Percentiles rank a stretch among this genome's conserved stretches.
phyloP scores from a whole-genome alignment of 1,140 invertebrate genomes.

The Anagrus nilaparvatae region DNA sequence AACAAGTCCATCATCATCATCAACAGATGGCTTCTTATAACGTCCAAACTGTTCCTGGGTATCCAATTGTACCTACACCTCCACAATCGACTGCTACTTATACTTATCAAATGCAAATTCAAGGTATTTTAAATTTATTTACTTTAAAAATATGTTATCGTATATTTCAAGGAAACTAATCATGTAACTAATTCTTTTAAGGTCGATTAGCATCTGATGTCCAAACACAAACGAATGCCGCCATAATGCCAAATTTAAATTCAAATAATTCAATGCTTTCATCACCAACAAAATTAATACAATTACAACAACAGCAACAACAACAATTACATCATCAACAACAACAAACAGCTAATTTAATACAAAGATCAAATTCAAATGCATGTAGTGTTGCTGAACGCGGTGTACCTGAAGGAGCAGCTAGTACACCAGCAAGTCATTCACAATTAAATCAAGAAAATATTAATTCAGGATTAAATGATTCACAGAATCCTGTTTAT shows the following conservation, averaged over 20 bases:
- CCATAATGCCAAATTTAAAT: conserved; percentile 17
- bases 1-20: conserved; percentile 18
- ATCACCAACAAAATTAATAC: conserved; percentile 30
- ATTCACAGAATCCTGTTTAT: conserved; percentile 38
- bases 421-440: conserved; percentile 45
- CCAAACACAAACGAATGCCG: conserved; percentile 29
- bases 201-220: conserved; percentile 20
- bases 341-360: conserved; percentile 15
- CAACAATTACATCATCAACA: conserved; percentile 19
- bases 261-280: conserved; percentile 38
- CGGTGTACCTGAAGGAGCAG: conserved; percentile 53
- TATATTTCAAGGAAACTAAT: neutral
- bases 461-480: conserved; percentile 17
- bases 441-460: too few species aligned
- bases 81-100: conserved; percentile 12
- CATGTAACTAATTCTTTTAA: too few species aligned
- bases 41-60: conserved; percentile 24
- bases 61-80: conserved; percentile 16
- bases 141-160: neutral
- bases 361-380: conserved; percentile 5
- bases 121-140: conserved; percentile 4
- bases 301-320: conserved; percentile 5
- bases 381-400: conserved; percentile 44
- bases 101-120: conserved; percentile 17
- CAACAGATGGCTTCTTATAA: conserved; percentile 22